These are phyloP conservation scores for Nestor notabilis DNA, from an alignment of 2,113 vertebrate genomes.

Conservation along the genomic window DNA sequence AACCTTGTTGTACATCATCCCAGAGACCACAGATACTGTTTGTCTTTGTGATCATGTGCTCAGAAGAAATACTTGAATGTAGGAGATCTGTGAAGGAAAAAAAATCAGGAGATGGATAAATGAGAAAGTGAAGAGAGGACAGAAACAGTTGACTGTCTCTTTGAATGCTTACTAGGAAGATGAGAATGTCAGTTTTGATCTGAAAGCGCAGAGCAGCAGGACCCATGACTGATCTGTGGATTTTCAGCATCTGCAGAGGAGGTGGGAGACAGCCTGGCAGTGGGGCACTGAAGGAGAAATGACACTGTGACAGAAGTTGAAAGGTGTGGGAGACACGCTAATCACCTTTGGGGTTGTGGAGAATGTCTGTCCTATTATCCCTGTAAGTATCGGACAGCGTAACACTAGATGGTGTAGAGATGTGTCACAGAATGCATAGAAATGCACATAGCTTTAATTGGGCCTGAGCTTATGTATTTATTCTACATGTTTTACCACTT, in stretches of 20 bases:
- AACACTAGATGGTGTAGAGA: neutral
- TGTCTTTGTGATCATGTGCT: neutral
- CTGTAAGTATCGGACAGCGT: accelerated
- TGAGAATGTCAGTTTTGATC: neutral
- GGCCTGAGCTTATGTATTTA: neutral
- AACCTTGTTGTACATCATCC: neutral
- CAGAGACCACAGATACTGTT: neutral
- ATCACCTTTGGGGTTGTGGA: neutral
- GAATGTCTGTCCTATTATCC: neutral
- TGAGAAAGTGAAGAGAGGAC: neutral
- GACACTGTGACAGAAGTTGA: neutral
- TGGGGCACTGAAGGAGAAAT: neutral
- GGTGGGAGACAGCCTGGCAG: neutral
- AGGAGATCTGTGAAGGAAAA: neutral
- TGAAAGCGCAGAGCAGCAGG: neutral
- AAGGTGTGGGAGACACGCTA: neutral
- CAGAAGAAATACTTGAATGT: neutral
- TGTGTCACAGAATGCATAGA: neutral
- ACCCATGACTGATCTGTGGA: neutral
- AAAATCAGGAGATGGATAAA: neutral
- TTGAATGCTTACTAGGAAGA: neutral
- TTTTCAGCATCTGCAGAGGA: neutral
- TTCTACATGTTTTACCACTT: neutral
- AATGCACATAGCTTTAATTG: neutral
- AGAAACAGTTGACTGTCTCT: neutral